phyloP scores from a whole-genome alignment of 2,113 vertebrate genomes.

The Noturus placidus region DNA sequence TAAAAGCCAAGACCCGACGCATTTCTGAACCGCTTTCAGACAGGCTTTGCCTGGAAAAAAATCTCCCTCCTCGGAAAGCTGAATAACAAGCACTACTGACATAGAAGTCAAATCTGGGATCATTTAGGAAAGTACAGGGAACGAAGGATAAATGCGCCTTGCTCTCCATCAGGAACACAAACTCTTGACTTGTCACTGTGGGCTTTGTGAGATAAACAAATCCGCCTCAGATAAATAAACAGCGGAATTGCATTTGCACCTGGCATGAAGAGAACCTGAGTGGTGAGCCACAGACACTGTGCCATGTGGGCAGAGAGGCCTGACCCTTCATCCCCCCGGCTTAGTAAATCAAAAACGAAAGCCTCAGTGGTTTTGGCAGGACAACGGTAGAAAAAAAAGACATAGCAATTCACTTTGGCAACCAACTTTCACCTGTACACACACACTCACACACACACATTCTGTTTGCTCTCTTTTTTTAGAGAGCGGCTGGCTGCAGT shows the following conservation, averaged over 20 bases:
- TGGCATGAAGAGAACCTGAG: slow-evolving; percentile 37
- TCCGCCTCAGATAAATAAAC: slow-evolving; percentile 46
- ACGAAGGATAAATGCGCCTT: neutral
- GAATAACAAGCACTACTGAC: slow-evolving; percentile 15
- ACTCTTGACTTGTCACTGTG: slow-evolving; percentile 38
- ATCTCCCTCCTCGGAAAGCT: neutral
- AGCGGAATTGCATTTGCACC: slow-evolving; percentile 39
- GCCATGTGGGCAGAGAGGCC: slow-evolving; percentile 49
- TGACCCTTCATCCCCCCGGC: slow-evolving; percentile 9
- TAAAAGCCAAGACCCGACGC: neutral
- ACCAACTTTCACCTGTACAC: slow-evolving; percentile 72
- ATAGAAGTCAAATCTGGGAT: slow-evolving; percentile 31
- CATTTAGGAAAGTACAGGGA: slow-evolving; percentile 8
- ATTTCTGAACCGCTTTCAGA: slow-evolving; percentile 4
- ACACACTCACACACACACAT: slow-evolving; percentile 36
- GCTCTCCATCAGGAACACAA: slow-evolving; percentile 35
- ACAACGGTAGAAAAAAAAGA: slow-evolving; percentile 74
- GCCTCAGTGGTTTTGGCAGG: slow-evolving; percentile 86
- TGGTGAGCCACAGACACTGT: slow-evolving; percentile 33
- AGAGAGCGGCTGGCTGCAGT: slow-evolving; percentile 80
- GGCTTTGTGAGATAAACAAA: slow-evolving; percentile 47
- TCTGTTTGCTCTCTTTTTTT: slow-evolving; percentile 53
- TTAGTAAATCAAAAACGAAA: slow-evolving; percentile 77
- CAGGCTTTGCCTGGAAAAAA: slow-evolving; percentile 28
- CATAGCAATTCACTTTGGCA: slow-evolving; percentile 86